Conservation (phyloP, 2,113 vertebrate species). For the Perccottus glenii region DNA sequence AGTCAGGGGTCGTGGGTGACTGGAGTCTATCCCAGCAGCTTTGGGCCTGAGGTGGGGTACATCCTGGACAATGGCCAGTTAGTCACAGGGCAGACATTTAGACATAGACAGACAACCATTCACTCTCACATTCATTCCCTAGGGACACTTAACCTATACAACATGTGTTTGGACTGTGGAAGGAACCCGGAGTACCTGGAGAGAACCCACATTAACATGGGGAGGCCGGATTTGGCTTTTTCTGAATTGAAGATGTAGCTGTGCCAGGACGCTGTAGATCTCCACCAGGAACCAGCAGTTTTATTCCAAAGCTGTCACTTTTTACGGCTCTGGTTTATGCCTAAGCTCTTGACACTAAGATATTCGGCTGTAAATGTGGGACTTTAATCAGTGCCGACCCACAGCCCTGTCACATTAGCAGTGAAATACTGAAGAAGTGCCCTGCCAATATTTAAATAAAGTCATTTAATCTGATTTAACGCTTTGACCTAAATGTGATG, state of each 20-base stretch:
- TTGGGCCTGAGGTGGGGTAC: no score
- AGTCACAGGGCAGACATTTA: no score
- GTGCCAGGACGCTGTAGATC: slow-evolving; percentile 1
- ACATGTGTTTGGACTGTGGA: no score
- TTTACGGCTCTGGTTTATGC: slow-evolving; percentile 4
- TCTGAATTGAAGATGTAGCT: not conserved
- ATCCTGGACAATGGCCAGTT: no score
- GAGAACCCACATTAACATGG: no score
- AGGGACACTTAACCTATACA: no score
- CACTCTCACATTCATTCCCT: no score
- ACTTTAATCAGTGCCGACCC: not conserved
- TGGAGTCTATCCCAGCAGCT: no score
- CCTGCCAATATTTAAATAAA: slow-evolving; percentile 15
- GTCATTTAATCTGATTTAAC: slow-evolving; percentile 11
- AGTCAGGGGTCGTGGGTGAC: no score
- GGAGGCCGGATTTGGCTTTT: no score
- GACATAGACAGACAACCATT: no score
- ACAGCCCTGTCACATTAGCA: slow-evolving; percentile 10
- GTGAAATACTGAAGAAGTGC: slow-evolving; percentile 9
- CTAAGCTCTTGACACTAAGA: slow-evolving; percentile 1
- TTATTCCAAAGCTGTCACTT: slow-evolving; percentile 1
- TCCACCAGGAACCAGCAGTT: not conserved
- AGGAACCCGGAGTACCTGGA: no score
- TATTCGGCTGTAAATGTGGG: slow-evolving; percentile 6
- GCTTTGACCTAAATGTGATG: slow-evolving; percentile 15